Conservation (phyloP, 2,113 vertebrate genomes). For the Apteryx mantelli region DNA sequence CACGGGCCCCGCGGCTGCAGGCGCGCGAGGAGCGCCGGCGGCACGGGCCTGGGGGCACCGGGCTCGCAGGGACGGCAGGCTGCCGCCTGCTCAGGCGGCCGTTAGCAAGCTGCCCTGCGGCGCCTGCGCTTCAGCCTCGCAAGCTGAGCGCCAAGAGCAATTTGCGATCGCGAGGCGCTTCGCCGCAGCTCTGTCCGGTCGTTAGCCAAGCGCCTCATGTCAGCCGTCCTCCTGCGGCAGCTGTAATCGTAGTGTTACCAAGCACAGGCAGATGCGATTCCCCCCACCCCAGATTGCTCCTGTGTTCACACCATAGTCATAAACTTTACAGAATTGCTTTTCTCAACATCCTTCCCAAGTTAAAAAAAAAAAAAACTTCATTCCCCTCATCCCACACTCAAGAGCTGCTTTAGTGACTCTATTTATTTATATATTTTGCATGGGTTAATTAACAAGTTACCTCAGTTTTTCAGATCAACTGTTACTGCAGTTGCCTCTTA, state of each 20-base stretch:
- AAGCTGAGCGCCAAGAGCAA: background rate
- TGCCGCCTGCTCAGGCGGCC: no score
- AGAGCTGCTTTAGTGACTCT: background rate
- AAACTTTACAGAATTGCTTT: background rate
- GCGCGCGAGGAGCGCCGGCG: background rate
- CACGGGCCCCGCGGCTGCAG: background rate
- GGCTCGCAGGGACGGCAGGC: no score
- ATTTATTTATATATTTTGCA: background rate
- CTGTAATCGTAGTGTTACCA: background rate
- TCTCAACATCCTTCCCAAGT: background rate
- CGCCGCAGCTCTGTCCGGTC: no score
- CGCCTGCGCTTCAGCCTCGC: background rate
- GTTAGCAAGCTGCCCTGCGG: no score
- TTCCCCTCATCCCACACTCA: fast-evolving
- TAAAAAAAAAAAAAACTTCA: no score
- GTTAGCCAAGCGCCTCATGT: no score
- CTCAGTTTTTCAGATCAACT: background rate
- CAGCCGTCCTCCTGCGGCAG: background rate
- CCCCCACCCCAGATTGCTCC: background rate
- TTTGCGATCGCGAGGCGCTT: background rate
- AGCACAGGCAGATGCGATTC: background rate
- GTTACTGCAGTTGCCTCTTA: background rate
- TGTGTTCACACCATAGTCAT: fast-evolving
- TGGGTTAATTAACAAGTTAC: background rate
- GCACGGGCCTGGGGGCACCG: no score